Evolutionary conservation across 2,113 vertebrate genomes (phyloP).

Genomic region (Aix galericulata): DNA sequence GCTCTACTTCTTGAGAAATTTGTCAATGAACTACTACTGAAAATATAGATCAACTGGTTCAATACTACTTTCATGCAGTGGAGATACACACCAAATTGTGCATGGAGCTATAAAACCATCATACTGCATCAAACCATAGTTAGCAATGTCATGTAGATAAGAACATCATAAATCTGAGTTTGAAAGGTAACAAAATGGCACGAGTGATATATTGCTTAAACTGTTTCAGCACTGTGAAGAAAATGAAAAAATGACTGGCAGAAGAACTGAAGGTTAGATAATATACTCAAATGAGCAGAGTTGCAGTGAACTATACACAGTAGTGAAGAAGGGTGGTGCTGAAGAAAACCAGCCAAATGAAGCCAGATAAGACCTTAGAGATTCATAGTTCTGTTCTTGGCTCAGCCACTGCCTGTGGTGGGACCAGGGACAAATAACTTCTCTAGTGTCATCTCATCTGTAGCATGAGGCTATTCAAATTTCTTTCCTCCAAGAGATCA

Average conservation of each 20-base stretch:
- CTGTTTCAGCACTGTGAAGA: neutral
- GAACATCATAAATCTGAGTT: constrained; percentile 5
- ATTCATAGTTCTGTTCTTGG: neutral
- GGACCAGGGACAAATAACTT: neutral
- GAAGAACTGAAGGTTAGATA: neutral
- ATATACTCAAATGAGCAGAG: neutral
- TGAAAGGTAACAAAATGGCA: neutral
- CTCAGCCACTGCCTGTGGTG: neutral
- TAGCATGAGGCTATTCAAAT: rapidly evolving
- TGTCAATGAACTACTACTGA: neutral
- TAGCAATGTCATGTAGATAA: neutral
- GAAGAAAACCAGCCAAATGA: neutral
- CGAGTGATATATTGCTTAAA: neutral
- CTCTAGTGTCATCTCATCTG: neutral
- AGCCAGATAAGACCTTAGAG: neutral
- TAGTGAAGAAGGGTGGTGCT: neutral
- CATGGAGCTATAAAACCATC: constrained; percentile 22
- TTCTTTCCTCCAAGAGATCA: neutral
- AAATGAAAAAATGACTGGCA: neutral
- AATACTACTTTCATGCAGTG: neutral
- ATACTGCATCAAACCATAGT: neutral
- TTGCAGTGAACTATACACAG: neutral
- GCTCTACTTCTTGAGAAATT: neutral
- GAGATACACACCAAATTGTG: neutral
- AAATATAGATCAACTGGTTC: constrained; percentile 20